phyloP scores from a whole-genome alignment of 2,888 invertebrate genomes.

The Venustoraphidia nigricollis region DNA sequence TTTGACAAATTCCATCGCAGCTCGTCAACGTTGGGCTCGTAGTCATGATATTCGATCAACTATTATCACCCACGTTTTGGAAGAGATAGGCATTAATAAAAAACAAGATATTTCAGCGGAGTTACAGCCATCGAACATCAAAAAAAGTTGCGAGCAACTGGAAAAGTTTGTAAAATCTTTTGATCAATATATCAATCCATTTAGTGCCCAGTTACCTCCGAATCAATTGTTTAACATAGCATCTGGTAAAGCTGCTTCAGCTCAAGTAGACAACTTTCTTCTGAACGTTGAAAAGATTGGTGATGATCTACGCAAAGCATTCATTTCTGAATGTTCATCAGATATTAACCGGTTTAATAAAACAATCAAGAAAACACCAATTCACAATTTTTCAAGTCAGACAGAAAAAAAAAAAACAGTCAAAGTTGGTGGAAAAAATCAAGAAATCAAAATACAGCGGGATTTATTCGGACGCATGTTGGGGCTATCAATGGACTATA shows the following conservation, averaged over 20 bases:
- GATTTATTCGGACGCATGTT: constrained; percentile 1
- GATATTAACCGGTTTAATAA: constrained; percentile 1
- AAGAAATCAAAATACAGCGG: background rate
- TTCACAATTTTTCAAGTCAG: background rate
- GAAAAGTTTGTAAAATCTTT: constrained; percentile 1
- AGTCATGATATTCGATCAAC: too few species aligned
- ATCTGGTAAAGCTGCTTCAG: constrained; percentile 1
- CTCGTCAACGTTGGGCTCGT: too few species aligned
- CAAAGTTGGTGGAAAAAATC: background rate
- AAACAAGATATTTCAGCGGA: constrained; percentile 2
- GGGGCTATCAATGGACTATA: background rate
- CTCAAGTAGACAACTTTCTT: constrained; percentile 6
- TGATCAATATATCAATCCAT: background rate
- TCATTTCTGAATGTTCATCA: constrained; percentile 5
- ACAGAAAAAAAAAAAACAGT: background rate
- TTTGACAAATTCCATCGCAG: too few species aligned
- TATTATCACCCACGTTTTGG: background rate
- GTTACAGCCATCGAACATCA: background rate
- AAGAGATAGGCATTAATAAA: background rate
- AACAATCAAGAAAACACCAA: constrained; percentile 1
- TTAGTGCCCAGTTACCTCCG: background rate
- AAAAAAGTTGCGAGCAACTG: constrained; percentile 1
- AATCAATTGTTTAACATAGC: constrained; percentile 3
- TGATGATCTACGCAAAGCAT: constrained; percentile 3
- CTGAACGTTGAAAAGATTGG: constrained; percentile 8